Evolutionary conservation across 2,888 invertebrate species (phyloP), one percentile per base, ranked within the genome.

Genomic region (Nasonovia ribisnigri): DNA sequence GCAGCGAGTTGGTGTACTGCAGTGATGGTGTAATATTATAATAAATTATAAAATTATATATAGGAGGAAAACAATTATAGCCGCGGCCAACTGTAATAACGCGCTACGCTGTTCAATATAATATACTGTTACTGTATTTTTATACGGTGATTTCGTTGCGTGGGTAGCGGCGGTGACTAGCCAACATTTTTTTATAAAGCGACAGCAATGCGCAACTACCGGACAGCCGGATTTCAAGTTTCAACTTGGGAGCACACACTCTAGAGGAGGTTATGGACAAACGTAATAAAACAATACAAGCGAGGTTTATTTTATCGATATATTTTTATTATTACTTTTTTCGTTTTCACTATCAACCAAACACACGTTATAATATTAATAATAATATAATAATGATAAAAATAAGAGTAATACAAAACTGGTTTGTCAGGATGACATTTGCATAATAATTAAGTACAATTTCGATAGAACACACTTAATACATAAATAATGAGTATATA

Each of bases 261-360:
- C 57, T 0, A 20, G 3, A 36, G 16, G 77, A 77, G 6, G 20
- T 36, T 16, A 8, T 16, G n/a, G 3, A 26, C 36, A 42, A n/a
- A 42, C 10, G 24, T 10, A 16, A 29, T 13, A 84, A 91, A 13
- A 42, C 42, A 84, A 91, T 57, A 86, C 86, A 54, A 84, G 16
- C 84, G 43, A 13, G 46, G 11, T 42, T 91, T 43, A 48, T 43
- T 67, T 46, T 84, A 89, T 93, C 43, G 91, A 91, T 57, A 67
- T 67, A 86, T 57, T 92, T 57, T 84, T 93, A 88, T 92, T 88
- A 88, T 84, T 86, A 84, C 26, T 90, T 93, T 89, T 92, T 93
- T 84, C 89, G 51, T 93, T 93, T 93, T 90, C 93, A 90, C 93
- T 86, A 84, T 93, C 54, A 86, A 93, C 93, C 93, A 93, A 90